Evolutionary conservation across 2,113 vertebrate genomes (phyloP).

Genomic region (Heterotis niloticus): DNA sequence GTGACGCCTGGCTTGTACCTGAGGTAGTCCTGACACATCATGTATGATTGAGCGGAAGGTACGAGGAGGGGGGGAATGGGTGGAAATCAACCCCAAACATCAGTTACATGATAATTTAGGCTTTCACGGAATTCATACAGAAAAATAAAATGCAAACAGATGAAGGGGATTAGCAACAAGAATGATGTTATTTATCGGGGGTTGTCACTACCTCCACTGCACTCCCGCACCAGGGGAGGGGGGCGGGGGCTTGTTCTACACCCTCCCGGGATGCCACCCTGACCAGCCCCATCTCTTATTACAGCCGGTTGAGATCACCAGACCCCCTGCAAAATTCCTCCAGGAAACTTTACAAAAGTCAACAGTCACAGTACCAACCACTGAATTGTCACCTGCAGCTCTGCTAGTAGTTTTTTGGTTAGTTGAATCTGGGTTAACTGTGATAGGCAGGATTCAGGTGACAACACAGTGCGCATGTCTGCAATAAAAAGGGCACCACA

Average conservation of each 20-base stretch:
- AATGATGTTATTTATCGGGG: background rate
- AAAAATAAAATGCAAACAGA: background rate
- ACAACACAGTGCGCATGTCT: slow-evolving; percentile 20
- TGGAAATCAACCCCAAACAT: background rate
- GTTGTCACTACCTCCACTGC: background rate
- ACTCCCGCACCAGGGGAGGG: background rate
- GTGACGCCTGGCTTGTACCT: slow-evolving; percentile 34
- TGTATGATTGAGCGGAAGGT: background rate
- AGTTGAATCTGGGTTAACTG: background rate
- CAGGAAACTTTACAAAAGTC: background rate
- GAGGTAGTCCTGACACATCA: slow-evolving; percentile 54
- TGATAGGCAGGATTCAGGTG: slow-evolving; percentile 20
- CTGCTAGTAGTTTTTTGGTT: background rate
- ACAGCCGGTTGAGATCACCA: background rate
- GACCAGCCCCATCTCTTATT: background rate
- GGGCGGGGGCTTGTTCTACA: background rate
- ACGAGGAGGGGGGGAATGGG: background rate
- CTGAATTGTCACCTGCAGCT: background rate
- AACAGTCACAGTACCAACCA: background rate
- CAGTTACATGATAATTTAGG: background rate
- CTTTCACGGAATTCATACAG: background rate
- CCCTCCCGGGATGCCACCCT: background rate
- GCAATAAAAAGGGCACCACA: slow-evolving; percentile 22
- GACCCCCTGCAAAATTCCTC: background rate
- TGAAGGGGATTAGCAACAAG: background rate